Evolutionary conservation across 2,888 invertebrate genomes (phyloP).

Genomic region (Phalangium opilio): DNA sequence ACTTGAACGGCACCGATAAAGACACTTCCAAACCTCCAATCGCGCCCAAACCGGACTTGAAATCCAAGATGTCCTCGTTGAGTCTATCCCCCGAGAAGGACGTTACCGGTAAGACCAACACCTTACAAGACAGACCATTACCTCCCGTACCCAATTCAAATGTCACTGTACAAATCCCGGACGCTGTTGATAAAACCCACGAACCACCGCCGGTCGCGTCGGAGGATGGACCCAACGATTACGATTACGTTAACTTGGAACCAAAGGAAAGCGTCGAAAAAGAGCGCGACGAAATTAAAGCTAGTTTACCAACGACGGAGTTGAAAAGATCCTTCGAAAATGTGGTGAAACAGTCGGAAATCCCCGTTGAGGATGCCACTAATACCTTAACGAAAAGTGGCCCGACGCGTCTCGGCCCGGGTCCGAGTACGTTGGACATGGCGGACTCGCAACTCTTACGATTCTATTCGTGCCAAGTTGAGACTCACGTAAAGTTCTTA

Average conservation of each 20-base stretch:
- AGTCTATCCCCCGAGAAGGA: slow-evolving; percentile 7
- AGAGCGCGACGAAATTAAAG: slow-evolving; percentile 55
- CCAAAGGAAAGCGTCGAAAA: slow-evolving; percentile 53
- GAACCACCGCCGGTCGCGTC: slow-evolving; percentile 24
- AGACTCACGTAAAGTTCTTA: slow-evolving; percentile 59
- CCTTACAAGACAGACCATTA: slow-evolving; percentile 40
- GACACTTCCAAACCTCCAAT: slow-evolving; percentile 14
- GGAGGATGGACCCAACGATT: slow-evolving; percentile 59
- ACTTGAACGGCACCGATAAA: not conserved
- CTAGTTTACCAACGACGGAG: slow-evolving; percentile 41
- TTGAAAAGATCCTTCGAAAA: slow-evolving; percentile 55
- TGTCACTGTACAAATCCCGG: slow-evolving; percentile 8
- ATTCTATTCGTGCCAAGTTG: slow-evolving; percentile 74
- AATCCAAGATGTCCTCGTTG: slow-evolving; percentile 4
- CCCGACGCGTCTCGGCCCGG: not conserved
- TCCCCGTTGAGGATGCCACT: slow-evolving; percentile 17
- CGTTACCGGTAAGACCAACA: not conserved
- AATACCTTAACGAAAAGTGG: slow-evolving; percentile 1
- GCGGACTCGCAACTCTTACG: slow-evolving; percentile 68
- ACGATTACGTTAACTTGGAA: slow-evolving; percentile 73
- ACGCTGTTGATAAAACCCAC: slow-evolving; percentile 23
- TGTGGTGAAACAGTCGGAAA: slow-evolving; percentile 50
- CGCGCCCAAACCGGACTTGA: slow-evolving; percentile 16
- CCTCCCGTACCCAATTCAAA: slow-evolving; percentile 27
- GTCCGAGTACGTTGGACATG: slow-evolving; percentile 33